Evolutionary conservation across 2,113 vertebrate species (phyloP).

Genomic region (Hippocampus mohnikei): DNA sequence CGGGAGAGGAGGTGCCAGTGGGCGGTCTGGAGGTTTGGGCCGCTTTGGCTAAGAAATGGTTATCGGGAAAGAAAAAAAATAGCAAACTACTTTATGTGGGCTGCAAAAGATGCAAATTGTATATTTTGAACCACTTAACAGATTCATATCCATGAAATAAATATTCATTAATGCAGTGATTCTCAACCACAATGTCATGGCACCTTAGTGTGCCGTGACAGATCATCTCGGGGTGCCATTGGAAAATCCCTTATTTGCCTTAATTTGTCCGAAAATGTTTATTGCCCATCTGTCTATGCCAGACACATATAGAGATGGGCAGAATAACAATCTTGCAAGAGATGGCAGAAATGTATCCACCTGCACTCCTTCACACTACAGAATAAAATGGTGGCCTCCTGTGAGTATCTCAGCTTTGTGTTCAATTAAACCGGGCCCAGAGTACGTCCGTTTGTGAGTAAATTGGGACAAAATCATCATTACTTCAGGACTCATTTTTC

Average conservation of each 20-base stretch:
- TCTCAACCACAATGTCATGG: background rate
- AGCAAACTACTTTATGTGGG: background rate
- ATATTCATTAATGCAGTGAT: background rate
- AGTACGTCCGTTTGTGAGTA: background rate
- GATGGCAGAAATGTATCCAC: background rate
- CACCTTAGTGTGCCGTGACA: background rate
- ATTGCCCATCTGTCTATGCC: background rate
- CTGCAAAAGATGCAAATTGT: background rate
- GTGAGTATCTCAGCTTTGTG: background rate
- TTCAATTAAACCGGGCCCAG: background rate
- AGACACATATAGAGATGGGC: too few species aligned
- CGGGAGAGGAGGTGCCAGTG: slow-evolving; percentile 45
- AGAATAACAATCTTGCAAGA: background rate
- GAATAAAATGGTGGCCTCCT: background rate
- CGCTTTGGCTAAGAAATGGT: slow-evolving; percentile 46
- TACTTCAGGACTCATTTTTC: too few species aligned
- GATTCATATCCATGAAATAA: too few species aligned
- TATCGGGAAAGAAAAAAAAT: background rate
- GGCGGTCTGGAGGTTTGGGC: slow-evolving; percentile 52
- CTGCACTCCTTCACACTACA: background rate
- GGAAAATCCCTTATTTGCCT: too few species aligned
- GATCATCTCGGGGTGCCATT: too few species aligned
- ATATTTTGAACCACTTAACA: too few species aligned
- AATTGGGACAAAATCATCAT: background rate
- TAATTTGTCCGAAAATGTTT: background rate